Conservation (phyloP, 2,888 invertebrate species). For the Calameuta pallipes region DNA sequence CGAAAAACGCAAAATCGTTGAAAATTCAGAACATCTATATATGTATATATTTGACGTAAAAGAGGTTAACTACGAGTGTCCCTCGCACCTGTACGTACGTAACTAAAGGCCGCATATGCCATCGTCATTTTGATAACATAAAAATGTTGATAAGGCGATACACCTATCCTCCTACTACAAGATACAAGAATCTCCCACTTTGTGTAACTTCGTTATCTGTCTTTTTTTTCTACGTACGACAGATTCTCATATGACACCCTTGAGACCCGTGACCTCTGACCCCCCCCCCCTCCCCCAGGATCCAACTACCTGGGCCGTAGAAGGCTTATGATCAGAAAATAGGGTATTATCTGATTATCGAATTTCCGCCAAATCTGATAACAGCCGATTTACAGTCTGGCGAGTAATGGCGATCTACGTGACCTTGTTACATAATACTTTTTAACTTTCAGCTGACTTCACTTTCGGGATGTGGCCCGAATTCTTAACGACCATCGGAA, state of each 20-base stretch:
- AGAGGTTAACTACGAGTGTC: background rate
- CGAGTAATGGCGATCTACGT: background rate
- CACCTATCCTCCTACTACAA: background rate
- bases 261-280: background rate
- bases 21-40: background rate
- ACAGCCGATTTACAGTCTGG: background rate
- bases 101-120: background rate
- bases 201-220: background rate
- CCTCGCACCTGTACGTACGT: background rate
- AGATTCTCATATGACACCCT: background rate
- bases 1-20: background rate
- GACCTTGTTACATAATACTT: background rate
- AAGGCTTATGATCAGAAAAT: background rate
- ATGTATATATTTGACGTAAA: background rate
- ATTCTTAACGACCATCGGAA: background rate
- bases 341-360: background rate
- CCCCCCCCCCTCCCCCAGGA: background rate
- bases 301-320: background rate
- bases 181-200: background rate
- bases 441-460: background rate
- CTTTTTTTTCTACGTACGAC: background rate
- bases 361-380: background rate
- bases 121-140: background rate
- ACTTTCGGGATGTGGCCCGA: background rate
- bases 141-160: background rate